Base-by-base conservation (phyloP, 2,888 invertebrate species). In the Drosophila anomelani region DNA sequence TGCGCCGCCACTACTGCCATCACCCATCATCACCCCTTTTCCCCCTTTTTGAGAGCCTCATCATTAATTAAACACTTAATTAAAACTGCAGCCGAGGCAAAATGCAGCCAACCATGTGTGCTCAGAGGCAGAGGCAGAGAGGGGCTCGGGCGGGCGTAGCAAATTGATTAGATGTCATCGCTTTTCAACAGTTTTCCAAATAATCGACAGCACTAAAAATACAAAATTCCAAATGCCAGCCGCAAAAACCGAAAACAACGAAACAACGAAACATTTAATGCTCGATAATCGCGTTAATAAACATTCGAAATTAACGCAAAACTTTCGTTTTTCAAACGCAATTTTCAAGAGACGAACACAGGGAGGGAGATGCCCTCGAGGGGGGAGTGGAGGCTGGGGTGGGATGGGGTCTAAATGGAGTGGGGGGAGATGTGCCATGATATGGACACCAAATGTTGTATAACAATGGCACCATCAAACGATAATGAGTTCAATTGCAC, bases 21-120 rank as follows among this genome's bases (percentile, higher is more conserved):
- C 26, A 15, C 34, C 17, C 43, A 12, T 23, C 58, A n/a, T n/a
- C 26, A 10, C 17, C 43, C 12, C 64, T 44, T 12, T 64, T 44
- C 23, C 15, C 39, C 13, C 55, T 41, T 23, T 55, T 34, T 15
- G 29, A 55, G 47, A 41, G 67, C 67, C 74, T 83, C 86, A 82
- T 85, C 78, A 88, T 85, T 88, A 82, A 82, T 82, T 88, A 85
- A 88, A 77, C 88, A 82, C 82, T 88, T 88, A 83, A 82, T 88
- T 82, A 83, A 88, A 82, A 88, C 80, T 83, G 86, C 88, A 83
- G 70, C 61, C 80, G 44, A 12, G 66, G 41, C 71, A 56, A 71
- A 71, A 56, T 44, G 75, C 67, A 67, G 34, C 68, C 49, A 58
- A 34, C 68, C 72, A 51, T 49, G 41, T 20, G 17, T 23, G 46